These are phyloP conservation scores for Microcebus murinus DNA, from an alignment of 2,113 vertebrate genomes.

Conservation along the genomic window DNA sequence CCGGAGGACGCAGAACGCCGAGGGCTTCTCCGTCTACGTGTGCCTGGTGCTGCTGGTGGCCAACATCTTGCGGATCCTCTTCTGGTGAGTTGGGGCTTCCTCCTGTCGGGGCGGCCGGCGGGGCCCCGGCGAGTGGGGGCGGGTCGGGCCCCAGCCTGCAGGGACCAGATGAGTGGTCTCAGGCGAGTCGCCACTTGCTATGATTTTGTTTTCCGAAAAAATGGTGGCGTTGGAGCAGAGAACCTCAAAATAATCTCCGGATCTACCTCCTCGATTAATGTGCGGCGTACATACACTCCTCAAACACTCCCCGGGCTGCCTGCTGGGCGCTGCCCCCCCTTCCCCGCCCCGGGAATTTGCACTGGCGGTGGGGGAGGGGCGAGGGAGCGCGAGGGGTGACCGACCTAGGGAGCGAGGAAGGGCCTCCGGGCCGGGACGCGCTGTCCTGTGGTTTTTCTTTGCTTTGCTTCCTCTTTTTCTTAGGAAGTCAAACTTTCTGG, in stretches of 20 bases:
- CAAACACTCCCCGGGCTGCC: too few relatives aligned
- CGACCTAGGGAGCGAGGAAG: too few relatives aligned
- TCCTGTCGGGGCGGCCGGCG: neutral
- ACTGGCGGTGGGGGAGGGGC: neutral
- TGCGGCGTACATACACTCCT: rapidly evolving
- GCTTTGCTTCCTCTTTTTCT: neutral
- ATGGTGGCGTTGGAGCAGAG: neutral
- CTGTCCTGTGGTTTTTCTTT: too few relatives aligned
- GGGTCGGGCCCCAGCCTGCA: too few relatives aligned
- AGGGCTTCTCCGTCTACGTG: conserved; percentile 97
- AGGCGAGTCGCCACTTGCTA: neutral
- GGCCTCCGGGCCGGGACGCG: too few relatives aligned
- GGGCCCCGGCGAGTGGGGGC: neutral
- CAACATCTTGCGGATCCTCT: conserved; percentile 96
- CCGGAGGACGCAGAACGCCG: conserved; percentile 92
- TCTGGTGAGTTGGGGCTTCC: conserved; percentile 88
- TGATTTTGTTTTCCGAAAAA: neutral
- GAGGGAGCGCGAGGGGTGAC: too few relatives aligned
- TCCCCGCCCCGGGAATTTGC: neutral
- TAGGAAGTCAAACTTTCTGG: neutral
- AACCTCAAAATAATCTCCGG: neutral
- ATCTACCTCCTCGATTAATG: neutral
- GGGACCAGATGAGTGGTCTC: neutral
- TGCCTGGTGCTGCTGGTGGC: conserved; percentile 95
- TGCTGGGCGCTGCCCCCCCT: neutral